Base-by-base conservation (phyloP, 2,797 vertebrate genomes). In the Propithecus perrieri region DNA sequence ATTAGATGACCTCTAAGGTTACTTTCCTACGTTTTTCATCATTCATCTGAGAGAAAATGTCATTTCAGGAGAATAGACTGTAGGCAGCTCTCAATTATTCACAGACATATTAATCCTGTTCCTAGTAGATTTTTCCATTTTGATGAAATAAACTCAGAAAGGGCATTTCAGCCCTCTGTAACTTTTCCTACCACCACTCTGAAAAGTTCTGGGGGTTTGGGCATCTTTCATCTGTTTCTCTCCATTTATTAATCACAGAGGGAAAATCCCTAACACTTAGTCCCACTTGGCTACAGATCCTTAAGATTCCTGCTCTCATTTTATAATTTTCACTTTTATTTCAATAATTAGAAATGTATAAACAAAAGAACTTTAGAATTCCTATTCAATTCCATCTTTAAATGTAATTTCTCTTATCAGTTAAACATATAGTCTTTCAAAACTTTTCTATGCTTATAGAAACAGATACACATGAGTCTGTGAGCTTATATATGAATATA, bases 1-100 rank as follows among this genome's bases (percentile, higher is more conserved):
- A 89, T 78, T 79, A 93, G 69, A 86, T 96, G 89, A 81, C 80
- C 75, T 95, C 65, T 79, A 67, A 94, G 46, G n/a, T 53, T 91
- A 84, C 95, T 97, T 91, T 95, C 24, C 53, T 91, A 26, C 18
- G 46, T 76, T 86, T 94, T 92, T 80, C 88, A 65, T 80, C 71
- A 72, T 43, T 90, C 61, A 38, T 57, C 13, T 13, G 43, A 92
- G 15, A 97, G 38, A 93, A 92, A 69, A 59, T 89, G 69, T 87
- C 95, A 96, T 92, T 97, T 81, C 33, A 78, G 75, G 71, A 89
- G 84, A 93, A 48, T 24, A 85, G 80, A 80, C 46, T 67, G 59
- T 50, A 88, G 78, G 72, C 38, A 59, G 55, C 71, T 84, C 67
- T 92, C 88, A 95, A 35, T 74, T 84, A 95, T 92, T 81, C 83